Conservation (phyloP, 2,797 vertebrate species). For the Typhlichthys eigenmanni region DNA sequence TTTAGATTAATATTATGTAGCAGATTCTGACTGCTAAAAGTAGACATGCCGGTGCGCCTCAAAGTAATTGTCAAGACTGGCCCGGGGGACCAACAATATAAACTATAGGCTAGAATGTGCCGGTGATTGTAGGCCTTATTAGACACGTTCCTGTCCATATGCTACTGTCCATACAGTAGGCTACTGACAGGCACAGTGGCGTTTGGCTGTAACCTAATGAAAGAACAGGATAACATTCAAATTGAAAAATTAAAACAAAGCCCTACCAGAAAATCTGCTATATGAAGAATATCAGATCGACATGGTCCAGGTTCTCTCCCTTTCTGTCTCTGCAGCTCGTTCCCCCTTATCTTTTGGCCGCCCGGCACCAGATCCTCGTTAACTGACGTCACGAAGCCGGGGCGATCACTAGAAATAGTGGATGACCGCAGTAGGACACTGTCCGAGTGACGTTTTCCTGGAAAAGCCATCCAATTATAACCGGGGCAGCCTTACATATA, state of each 20-base stretch:
- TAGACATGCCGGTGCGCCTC: neutral
- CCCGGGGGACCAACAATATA: no score
- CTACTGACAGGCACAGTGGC: neutral
- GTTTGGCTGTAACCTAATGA: neutral
- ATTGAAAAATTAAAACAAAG: neutral
- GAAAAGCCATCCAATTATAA: slow-evolving; percentile 43
- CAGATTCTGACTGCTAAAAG: neutral
- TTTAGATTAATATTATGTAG: no score
- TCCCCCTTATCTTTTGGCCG: slow-evolving; percentile 20
- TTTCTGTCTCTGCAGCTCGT: slow-evolving; percentile 10
- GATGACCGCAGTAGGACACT: slow-evolving; percentile 50
- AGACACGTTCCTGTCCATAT: neutral
- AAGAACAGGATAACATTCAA: neutral
- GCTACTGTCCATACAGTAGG: neutral
- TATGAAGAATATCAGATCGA: slow-evolving; percentile 23
- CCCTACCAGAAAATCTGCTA: slow-evolving; percentile 50
- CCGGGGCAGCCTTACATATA: neutral
- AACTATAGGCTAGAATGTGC: no score
- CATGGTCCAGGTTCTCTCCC: slow-evolving; percentile 39
- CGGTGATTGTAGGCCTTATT: neutral
- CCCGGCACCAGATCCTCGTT: slow-evolving; percentile 54
- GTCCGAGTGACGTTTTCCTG: slow-evolving; percentile 47
- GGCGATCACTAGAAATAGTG: slow-evolving; percentile 68
- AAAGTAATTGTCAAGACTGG: neutral
- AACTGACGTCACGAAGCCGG: slow-evolving; percentile 69